phyloP scores from a whole-genome alignment of 1,140 invertebrate species.

The Aphaenogaster floridana region DNA sequence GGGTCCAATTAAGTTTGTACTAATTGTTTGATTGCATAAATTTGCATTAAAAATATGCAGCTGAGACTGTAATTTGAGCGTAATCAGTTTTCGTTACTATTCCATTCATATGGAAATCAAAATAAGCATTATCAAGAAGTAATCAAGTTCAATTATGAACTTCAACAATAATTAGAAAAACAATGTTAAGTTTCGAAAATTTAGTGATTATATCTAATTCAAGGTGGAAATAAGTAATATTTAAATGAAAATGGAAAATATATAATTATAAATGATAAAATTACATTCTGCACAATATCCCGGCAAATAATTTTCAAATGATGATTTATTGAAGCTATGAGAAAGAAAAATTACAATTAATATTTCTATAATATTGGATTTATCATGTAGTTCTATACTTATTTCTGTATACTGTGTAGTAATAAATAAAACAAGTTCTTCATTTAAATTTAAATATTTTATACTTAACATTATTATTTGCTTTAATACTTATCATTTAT shows the following conservation, averaged over 20 bases:
- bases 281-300: neutral
- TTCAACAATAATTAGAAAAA: neutral
- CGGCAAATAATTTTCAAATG: slow-evolving; percentile 43
- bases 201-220: slow-evolving; percentile 8
- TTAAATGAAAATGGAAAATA: slow-evolving; percentile 18
- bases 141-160: neutral
- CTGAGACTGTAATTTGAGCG: neutral
- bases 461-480: neutral
- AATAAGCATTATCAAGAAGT: neutral
- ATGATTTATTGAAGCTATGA: slow-evolving; percentile 50
- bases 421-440: neutral
- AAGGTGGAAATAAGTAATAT: slow-evolving; percentile 38
- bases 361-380: neutral
- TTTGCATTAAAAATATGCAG: neutral
- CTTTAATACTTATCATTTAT: neutral
- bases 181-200: neutral
- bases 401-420: neutral
- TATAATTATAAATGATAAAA: neutral
- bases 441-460: slow-evolving; percentile 15
- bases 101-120: neutral
- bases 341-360: slow-evolving; percentile 19
- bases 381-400: neutral
- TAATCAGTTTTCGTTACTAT: neutral
- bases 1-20: neutral
- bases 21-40: neutral